Evolutionary conservation across 2,888 invertebrate species (phyloP).

Genomic region (Amaurobius ferox): DNA sequence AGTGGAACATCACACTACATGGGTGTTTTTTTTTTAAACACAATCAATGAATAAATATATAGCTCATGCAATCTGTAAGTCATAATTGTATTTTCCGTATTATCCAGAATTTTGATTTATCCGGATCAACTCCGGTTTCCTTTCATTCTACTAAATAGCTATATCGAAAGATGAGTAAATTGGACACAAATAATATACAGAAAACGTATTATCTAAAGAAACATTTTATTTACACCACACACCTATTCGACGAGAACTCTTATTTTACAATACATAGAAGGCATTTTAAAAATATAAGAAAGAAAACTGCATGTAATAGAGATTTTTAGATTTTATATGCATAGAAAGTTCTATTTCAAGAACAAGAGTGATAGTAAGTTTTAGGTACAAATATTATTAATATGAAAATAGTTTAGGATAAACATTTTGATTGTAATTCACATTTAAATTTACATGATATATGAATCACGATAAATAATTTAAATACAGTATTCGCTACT

Average conservation of each 20-base stretch:
- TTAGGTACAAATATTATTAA: neutral
- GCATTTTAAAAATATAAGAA: constrained; percentile 41
- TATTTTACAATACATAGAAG: constrained; percentile 22
- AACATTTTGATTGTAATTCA: constrained; percentile 66
- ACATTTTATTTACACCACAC: constrained; percentile 65
- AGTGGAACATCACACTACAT: too few relatives aligned
- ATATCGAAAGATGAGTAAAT: too few relatives aligned
- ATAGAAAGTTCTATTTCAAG: constrained; percentile 26
- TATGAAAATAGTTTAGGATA: constrained; percentile 40
- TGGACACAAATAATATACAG: too few relatives aligned
- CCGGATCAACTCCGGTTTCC: too few relatives aligned
- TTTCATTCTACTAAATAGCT: too few relatives aligned
- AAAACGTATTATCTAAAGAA: constrained; percentile 28
- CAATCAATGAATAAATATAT: too few relatives aligned
- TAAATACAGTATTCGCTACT: too few relatives aligned
- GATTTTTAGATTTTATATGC: constrained; percentile 30
- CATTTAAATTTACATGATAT: constrained; percentile 25
- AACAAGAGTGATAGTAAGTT: constrained; percentile 23
- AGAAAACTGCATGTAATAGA: constrained; percentile 31
- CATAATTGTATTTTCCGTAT: too few relatives aligned
- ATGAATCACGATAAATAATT: neutral
- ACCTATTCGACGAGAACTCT: constrained; percentile 23
- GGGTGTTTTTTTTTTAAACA: too few relatives aligned
- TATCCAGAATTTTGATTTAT: too few relatives aligned
- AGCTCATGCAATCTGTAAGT: too few relatives aligned